These are phyloP conservation scores for Zophobas morio DNA, from an alignment of 1,140 invertebrate genomes.

Conservation along the genomic window DNA sequence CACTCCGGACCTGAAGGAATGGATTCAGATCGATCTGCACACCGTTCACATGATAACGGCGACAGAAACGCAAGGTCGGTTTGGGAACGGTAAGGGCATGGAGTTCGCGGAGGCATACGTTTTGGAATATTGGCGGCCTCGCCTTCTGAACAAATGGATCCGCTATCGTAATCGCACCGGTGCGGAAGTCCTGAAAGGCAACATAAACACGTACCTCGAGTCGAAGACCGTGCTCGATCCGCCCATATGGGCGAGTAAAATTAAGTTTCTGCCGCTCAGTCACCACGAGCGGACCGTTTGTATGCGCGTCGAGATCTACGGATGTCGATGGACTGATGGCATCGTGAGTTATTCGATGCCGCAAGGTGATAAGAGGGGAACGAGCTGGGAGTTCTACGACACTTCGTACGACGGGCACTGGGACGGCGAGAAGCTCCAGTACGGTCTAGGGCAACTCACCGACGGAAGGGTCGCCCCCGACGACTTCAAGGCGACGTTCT, in stretches of 20 bases:
- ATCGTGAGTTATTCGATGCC: constrained; percentile 87
- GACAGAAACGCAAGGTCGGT: constrained; percentile 87
- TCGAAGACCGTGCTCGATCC: constrained; percentile 80
- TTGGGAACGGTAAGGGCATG: constrained; percentile 86
- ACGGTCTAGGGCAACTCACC: constrained; percentile 88
- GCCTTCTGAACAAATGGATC: constrained; percentile 78
- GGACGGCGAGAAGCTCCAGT: constrained; percentile 71
- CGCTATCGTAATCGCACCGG: constrained; percentile 78
- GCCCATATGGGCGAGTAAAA: constrained; percentile 80
- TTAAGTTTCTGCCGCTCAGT: constrained; percentile 83
- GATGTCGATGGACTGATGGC: constrained; percentile 82
- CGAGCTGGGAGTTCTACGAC: constrained; percentile 84
- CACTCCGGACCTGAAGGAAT: constrained; percentile 80
- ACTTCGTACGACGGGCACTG: constrained; percentile 82
- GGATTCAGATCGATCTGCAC: constrained; percentile 84
- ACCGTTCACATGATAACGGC: constrained; percentile 82
- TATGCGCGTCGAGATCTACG: constrained; percentile 84
- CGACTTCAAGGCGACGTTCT: constrained; percentile 81
- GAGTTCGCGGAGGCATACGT: constrained; percentile 85
- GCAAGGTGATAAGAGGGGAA: constrained; percentile 81
- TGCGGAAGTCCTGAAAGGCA: constrained; percentile 82
- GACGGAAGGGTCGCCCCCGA: constrained; percentile 75
- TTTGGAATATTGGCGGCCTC: constrained; percentile 84
- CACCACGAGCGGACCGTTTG: constrained; percentile 82
- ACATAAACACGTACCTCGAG: constrained; percentile 87